Evolutionary conservation across 2,113 vertebrate genomes (phyloP).

Genomic region (Oxyruncus cristatus): DNA sequence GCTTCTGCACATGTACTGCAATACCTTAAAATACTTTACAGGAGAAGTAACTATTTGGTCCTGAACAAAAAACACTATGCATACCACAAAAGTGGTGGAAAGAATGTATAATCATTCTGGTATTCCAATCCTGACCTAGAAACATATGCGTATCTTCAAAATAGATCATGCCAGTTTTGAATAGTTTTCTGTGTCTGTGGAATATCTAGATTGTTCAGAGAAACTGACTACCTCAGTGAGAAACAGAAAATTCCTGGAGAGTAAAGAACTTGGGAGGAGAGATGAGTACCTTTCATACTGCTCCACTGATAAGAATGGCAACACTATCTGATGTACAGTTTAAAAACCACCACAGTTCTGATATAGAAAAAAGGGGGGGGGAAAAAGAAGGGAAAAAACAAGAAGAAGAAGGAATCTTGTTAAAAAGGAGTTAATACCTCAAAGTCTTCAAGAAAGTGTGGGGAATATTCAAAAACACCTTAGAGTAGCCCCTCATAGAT

Average conservation of each 20-base stretch:
- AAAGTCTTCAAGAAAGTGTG: background rate
- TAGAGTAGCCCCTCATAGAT: background rate
- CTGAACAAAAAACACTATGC: background rate
- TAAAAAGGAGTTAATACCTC: background rate
- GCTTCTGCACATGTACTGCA: background rate
- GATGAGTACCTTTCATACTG: background rate
- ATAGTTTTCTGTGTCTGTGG: background rate
- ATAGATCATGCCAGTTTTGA: fast-evolving
- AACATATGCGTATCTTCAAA: background rate
- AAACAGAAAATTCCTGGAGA: background rate
- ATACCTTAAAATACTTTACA: background rate
- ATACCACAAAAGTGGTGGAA: background rate
- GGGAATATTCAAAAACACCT: background rate
- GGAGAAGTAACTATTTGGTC: background rate
- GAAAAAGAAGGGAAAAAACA: fast-evolving
- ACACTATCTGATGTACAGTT: background rate
- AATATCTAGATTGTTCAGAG: background rate
- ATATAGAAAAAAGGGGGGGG: background rate
- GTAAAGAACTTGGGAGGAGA: background rate
- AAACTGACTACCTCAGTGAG: background rate
- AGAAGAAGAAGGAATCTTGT: background rate
- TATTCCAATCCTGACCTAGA: background rate
- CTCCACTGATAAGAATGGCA: background rate
- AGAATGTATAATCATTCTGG: background rate
- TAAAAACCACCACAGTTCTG: background rate